A percentile compares a stretch with the other conserved stretches of the same genome.
Evolutionary conservation across 2,888 invertebrate genomes (phyloP).

Genomic region (Tanytarsus gracilentus): DNA sequence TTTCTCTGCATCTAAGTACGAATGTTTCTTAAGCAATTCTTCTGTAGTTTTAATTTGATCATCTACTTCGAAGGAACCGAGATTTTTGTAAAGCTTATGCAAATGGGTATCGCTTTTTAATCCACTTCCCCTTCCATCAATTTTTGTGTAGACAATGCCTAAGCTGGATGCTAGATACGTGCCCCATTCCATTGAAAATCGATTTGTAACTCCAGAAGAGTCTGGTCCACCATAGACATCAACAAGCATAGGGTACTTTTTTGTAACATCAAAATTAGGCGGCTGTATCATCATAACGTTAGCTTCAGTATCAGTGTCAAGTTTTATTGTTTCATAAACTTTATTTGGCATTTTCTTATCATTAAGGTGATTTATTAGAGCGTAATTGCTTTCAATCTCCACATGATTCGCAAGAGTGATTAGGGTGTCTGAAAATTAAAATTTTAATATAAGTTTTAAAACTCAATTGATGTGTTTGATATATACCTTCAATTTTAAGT

Average conservation of each 20-base stretch:
- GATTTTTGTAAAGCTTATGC: constrained; percentile 69
- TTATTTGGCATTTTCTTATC: constrained; percentile 50
- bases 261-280: constrained; percentile 56
- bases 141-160: constrained; percentile 76
- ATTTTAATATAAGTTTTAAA: neutral
- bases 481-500: constrained; percentile 35
- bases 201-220: constrained; percentile 71
- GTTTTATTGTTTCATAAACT: constrained; percentile 52
- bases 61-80: constrained; percentile 83
- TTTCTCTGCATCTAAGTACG: constrained; percentile 67
- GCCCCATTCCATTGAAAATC: constrained; percentile 79
- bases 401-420: constrained; percentile 31
- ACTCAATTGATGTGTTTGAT: constrained; percentile 31
- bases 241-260: constrained; percentile 68
- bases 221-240: constrained; percentile 92
- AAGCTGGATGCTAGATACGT: constrained; percentile 75
- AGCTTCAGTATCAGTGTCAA: constrained; percentile 56
- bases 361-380: constrained; percentile 45
- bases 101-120: constrained; percentile 72
- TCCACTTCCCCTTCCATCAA: constrained; percentile 87
- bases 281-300: constrained; percentile 68
- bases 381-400: constrained; percentile 61
- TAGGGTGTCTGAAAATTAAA: constrained; percentile 27
- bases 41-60: constrained; percentile 83
- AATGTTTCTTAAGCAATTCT: constrained; percentile 56